Evolutionary conservation across 2,113 vertebrate species (phyloP), one percentile per base, ranked within the genome.

Genomic region (Paedocypris sp.): DNA sequence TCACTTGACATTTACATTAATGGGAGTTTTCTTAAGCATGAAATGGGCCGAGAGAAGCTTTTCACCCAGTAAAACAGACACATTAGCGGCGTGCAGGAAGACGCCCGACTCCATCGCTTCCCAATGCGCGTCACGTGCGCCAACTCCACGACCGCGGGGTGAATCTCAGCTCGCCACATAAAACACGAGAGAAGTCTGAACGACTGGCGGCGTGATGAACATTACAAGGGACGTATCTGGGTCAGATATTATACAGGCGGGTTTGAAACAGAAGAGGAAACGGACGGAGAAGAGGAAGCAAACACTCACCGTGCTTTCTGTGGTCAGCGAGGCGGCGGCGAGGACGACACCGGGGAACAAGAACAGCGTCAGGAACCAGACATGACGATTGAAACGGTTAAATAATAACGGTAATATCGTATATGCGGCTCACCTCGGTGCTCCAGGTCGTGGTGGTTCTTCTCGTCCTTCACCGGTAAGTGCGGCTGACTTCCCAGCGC

Each of bases 381-480:
- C n/a, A n/a, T n/a, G n/a, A n/a, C n/a, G n/a, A n/a, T n/a, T n/a
- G n/a, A n/a, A n/a, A n/a, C n/a, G n/a, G n/a, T n/a, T n/a, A n/a
- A n/a, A n/a, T n/a, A n/a, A n/a, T n/a, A n/a, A n/a, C n/a, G n/a
- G n/a, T n/a, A n/a, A n/a, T n/a, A n/a, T n/a, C 4, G 48, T 33
- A 18, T 15, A 12, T 23, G 25, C 19, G 28, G 23, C 73, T 74
- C 82, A 97, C 94, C 94, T 91, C 94, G 77, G 79, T 93, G 94
- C 73, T 98, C 94, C 36, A 94, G 82, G 48, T 98, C 94, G 1
- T 95, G 92, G 61, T 94, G 92, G 76, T 93, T 95, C 75, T 98
- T 98, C 85, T 98, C 94, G 0, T 98, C 94, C 73, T 98, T 98
- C 70, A 98, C 91, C 0, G 92, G 82, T 50, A 97, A 82, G 76